Conservation (phyloP, 2,888 invertebrate genomes). For the Volucella inflata region DNA sequence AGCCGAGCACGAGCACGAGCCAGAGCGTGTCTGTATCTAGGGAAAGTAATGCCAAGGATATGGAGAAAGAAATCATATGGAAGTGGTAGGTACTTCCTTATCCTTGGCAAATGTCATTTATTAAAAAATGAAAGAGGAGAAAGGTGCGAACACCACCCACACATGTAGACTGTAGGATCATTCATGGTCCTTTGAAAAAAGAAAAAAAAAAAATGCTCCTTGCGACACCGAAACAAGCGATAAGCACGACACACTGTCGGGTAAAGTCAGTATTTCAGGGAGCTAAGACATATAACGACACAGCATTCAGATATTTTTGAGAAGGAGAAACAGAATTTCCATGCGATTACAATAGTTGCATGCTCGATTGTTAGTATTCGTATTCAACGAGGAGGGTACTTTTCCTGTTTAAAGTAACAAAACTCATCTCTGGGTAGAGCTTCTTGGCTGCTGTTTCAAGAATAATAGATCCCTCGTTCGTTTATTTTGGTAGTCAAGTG, state of each 20-base stretch:
- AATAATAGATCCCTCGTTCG: conserved; percentile 24
- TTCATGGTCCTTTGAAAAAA: conserved; percentile 41
- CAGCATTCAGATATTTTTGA: conserved; percentile 36
- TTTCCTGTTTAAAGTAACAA: background rate
- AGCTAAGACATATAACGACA: conserved; percentile 65
- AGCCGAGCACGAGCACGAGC: background rate
- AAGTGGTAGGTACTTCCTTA: conserved; percentile 62
- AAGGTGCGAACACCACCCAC: background rate
- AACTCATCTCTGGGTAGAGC: background rate
- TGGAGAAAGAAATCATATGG: conserved; percentile 62
- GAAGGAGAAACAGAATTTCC: conserved; percentile 63
- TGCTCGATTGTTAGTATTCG: conserved; percentile 57
- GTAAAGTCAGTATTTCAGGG: conserved; percentile 50
- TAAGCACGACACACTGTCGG: conserved; percentile 51
- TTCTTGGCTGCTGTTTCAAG: conserved; percentile 4
- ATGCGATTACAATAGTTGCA: conserved; percentile 70
- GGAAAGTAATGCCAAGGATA: conserved; percentile 57
- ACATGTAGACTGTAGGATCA: too few relatives aligned
- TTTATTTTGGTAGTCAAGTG: conserved; percentile 64
- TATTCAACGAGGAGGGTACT: conserved; percentile 24
- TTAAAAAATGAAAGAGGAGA: conserved; percentile 66
- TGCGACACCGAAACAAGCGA: conserved; percentile 66
- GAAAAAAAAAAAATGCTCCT: too few relatives aligned
- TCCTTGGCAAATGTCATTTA: conserved; percentile 71
- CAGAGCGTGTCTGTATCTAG: conserved; percentile 7